Conservation (phyloP, 2,113 vertebrate genomes). For the Cacatua alba region DNA sequence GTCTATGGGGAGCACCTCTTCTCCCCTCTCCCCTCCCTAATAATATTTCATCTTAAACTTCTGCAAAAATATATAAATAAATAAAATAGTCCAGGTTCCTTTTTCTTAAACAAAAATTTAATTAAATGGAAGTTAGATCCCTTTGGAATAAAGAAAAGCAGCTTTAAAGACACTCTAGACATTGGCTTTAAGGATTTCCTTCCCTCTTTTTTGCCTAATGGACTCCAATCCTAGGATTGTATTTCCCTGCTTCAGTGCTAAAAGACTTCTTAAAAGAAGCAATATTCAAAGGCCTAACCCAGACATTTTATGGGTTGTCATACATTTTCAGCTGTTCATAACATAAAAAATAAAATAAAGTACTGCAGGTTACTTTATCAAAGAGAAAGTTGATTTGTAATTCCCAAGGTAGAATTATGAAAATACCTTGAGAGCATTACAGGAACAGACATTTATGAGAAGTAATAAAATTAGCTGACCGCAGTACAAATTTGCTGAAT, state of each 20-base stretch:
- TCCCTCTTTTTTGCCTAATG: slow-evolving; percentile 57
- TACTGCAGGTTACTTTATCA: slow-evolving; percentile 68
- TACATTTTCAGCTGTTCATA: slow-evolving; percentile 70
- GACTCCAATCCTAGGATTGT: slow-evolving; percentile 62
- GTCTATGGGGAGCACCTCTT: slow-evolving; percentile 40
- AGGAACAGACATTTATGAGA: slow-evolving; percentile 70
- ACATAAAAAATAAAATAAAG: slow-evolving; percentile 70
- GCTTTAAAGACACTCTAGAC: slow-evolving; percentile 63
- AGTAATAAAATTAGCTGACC: slow-evolving; percentile 74
- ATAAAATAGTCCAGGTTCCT: slow-evolving; percentile 62
- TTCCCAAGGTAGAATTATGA: slow-evolving; percentile 68
- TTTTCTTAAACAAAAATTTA: slow-evolving; percentile 66
- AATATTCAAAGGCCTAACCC: slow-evolving; percentile 59
- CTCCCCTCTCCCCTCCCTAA: neutral
- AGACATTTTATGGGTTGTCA: slow-evolving; percentile 72
- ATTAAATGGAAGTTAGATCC: slow-evolving; percentile 62
- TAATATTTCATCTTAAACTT: slow-evolving; percentile 45
- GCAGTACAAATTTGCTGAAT: slow-evolving; percentile 69
- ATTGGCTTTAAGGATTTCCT: slow-evolving; percentile 62
- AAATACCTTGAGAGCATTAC: slow-evolving; percentile 69
- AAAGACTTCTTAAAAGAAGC: slow-evolving; percentile 54
- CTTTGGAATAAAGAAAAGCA: slow-evolving; percentile 62
- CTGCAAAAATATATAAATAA: slow-evolving; percentile 60
- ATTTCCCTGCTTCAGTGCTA: slow-evolving; percentile 54
- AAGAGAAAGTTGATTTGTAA: slow-evolving; percentile 68